phyloP scores from a whole-genome alignment of 2,797 vertebrate genomes.

The Sparidentex hasta region DNA sequence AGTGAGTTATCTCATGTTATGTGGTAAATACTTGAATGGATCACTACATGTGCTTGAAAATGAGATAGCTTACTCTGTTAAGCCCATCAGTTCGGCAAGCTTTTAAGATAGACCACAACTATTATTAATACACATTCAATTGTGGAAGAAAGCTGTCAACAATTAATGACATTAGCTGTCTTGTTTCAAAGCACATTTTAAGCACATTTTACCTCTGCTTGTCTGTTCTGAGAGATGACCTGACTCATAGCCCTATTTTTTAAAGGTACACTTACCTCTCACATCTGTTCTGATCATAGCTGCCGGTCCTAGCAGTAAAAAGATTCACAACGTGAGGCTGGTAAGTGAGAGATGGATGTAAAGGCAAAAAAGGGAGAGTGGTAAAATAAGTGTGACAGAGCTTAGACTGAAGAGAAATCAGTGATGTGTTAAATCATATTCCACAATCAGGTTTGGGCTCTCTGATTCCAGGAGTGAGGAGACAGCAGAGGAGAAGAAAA shows the following conservation, averaged over 20 bases:
- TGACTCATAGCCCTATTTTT: constrained; percentile 14
- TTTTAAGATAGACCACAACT: neutral
- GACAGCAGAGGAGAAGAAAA: constrained; percentile 51
- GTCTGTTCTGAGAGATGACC: constrained; percentile 5
- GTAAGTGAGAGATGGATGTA: constrained; percentile 7
- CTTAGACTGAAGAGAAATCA: constrained; percentile 53
- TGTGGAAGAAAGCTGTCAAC: constrained; percentile 17
- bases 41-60: constrained; percentile 3
- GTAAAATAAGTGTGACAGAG: constrained; percentile 41
- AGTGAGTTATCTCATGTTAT: constrained; percentile 12
- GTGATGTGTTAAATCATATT: constrained; percentile 75
- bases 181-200: constrained; percentile 17
- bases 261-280: constrained; percentile 7
- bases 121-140: constrained; percentile 13
- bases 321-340: constrained; percentile 21
- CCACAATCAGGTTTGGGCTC: constrained; percentile 60
- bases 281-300: constrained; percentile 11
- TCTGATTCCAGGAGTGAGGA: constrained; percentile 58
- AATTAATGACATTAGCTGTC: neutral
- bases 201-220: neutral
- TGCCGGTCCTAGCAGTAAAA: constrained; percentile 9
- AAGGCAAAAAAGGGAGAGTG: neutral
- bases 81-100: constrained; percentile 8
- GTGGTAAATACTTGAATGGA: constrained; percentile 4
- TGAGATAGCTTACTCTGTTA: neutral